Evolutionary conservation across 2,797 vertebrate species (phyloP).

Genomic region (Pogoniulus pusillus): DNA sequence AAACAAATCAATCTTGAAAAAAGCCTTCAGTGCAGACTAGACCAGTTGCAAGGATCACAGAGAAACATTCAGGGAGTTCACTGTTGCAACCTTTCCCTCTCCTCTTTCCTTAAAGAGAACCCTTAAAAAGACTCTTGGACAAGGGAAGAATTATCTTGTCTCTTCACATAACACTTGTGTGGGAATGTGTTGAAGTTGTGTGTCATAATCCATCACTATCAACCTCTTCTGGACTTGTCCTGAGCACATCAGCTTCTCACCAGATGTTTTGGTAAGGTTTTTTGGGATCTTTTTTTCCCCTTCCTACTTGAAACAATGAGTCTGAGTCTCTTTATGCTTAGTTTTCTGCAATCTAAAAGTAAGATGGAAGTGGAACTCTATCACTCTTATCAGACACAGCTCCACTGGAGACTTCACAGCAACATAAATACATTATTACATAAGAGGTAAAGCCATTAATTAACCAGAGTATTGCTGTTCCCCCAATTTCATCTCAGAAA

Average conservation of each 20-base stretch:
- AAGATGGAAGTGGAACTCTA: conserved; percentile 45
- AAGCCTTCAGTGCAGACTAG: background rate
- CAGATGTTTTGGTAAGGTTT: conserved; percentile 17
- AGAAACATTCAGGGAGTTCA: background rate
- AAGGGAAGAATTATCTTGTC: conserved; percentile 44
- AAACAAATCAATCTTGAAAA: background rate
- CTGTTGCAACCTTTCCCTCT: background rate
- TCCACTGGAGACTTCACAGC: background rate
- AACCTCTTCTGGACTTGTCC: conserved; percentile 22
- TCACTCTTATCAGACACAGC: conserved; percentile 13
- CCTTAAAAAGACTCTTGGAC: background rate
- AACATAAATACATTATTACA: conserved; percentile 10
- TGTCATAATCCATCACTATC: background rate
- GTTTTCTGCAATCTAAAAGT: conserved; percentile 21
- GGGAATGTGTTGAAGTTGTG: background rate
- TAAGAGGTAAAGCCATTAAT: conserved; percentile 20
- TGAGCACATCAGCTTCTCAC: conserved; percentile 37
- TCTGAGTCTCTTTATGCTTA: conserved; percentile 38
- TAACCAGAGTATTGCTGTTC: conserved; percentile 14
- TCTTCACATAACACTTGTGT: conserved; percentile 33
- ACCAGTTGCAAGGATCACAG: background rate
- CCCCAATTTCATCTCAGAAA: background rate
- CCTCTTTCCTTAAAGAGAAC: background rate
- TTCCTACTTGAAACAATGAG: conserved; percentile 28
- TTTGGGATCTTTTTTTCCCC: background rate